These are phyloP conservation scores for Acanthococcus lagerstroemiae DNA, from an alignment of 2,888 invertebrate genomes.

Conservation along the genomic window DNA sequence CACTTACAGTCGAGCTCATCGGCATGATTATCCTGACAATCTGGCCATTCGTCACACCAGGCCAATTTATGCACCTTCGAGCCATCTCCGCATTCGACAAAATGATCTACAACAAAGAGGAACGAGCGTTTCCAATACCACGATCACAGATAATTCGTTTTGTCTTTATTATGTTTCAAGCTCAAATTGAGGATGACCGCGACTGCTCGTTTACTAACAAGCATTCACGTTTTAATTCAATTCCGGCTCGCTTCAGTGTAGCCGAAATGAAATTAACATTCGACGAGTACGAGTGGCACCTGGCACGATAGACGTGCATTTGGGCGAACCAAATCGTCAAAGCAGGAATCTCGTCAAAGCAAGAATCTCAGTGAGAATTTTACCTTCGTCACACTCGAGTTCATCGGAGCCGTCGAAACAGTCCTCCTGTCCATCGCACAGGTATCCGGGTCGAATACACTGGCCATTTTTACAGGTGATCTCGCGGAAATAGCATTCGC, in stretches of 20 bases:
- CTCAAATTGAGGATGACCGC: no score
- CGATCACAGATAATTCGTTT: no score
- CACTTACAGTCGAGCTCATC: constrained; percentile 42
- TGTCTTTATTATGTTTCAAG: no score
- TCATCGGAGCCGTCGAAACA: constrained; percentile 42
- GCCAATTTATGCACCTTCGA: constrained; percentile 39
- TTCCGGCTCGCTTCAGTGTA: no score
- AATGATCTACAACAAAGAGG: constrained; percentile 37
- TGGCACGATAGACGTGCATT: no score
- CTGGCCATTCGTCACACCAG: constrained; percentile 42
- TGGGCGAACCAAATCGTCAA: no score
- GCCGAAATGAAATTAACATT: no score
- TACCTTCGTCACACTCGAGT: constrained; percentile 38
- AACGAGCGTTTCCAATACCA: no score
- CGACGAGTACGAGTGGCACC: no score
- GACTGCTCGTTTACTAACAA: no score
- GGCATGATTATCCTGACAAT: constrained; percentile 41
- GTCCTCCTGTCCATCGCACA: constrained; percentile 42
- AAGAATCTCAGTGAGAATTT: not conserved
- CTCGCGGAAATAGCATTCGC: constrained; percentile 43
- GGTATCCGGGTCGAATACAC: constrained; percentile 42
- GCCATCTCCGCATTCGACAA: constrained; percentile 40
- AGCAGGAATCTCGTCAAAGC: no score
- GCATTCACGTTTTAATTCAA: no score
- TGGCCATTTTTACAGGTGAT: constrained; percentile 44